These are phyloP conservation scores for Artibeus lituratus DNA, from an alignment of 2,797 vertebrate genomes.

Conservation along the genomic window DNA sequence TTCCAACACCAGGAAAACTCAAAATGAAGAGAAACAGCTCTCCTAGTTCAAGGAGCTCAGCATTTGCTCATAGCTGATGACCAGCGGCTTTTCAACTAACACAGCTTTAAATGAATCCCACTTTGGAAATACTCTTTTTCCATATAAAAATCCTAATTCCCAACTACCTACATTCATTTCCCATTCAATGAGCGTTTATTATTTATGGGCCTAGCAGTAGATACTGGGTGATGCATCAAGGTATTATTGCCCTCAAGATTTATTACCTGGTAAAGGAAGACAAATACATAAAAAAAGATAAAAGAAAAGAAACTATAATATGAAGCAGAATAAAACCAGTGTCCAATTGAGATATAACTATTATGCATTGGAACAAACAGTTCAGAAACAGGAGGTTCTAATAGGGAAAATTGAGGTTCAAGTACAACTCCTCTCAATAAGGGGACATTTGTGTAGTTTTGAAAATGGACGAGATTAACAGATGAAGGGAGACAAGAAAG, in stretches of 20 bases:
- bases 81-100: neutral
- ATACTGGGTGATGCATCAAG: neutral
- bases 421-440: neutral
- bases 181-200: neutral
- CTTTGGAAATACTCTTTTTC: neutral
- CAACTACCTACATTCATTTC: neutral
- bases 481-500: neutral
- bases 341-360: neutral
- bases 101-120: neutral
- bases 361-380: neutral
- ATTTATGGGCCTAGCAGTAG: neutral
- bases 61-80: neutral
- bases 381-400: neutral
- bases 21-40: neutral
- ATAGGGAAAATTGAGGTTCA: neutral
- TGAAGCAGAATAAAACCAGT: neutral
- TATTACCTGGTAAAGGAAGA: neutral
- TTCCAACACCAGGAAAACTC: neutral
- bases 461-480: neutral
- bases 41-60: neutral
- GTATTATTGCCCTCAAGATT: neutral
- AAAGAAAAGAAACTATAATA: neutral
- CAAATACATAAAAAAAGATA: neutral
- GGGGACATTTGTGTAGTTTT: neutral
- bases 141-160: neutral